These are phyloP conservation scores for Pseudochirops corinnae DNA, from an alignment of 2,797 vertebrate species.

Conservation along the genomic window DNA sequence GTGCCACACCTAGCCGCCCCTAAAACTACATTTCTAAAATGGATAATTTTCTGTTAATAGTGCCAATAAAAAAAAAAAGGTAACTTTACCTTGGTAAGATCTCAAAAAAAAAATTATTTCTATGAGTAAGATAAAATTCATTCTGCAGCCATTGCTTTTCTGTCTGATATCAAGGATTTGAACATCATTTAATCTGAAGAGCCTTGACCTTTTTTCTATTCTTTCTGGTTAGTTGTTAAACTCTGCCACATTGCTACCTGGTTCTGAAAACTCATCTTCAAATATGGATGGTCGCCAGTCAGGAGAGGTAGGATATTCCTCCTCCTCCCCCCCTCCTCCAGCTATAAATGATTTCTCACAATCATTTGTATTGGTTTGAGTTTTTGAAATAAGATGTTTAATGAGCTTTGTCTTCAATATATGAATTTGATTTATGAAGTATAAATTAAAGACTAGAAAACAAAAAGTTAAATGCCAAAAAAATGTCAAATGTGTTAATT, in stretches of 20 bases:
- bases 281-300: constrained; percentile 87
- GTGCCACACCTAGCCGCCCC: too few species aligned
- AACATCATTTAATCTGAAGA: not conserved
- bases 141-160: not conserved
- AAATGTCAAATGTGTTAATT: not conserved
- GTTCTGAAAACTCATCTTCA: constrained; percentile 85
- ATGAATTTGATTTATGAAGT: not conserved
- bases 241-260: constrained; percentile 86
- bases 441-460: not conserved
- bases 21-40: not conserved
- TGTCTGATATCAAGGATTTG: not conserved
- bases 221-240: constrained; percentile 88
- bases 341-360: not conserved
- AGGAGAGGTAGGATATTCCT: constrained; percentile 90
- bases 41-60: not conserved
- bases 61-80: not conserved
- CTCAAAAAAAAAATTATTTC: not conserved
- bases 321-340: not conserved
- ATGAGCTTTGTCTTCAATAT: not conserved
- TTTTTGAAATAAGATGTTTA: not conserved
- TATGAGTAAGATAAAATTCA: not conserved
- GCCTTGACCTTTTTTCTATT: not conserved
- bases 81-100: not conserved
- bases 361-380: not conserved
- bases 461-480: not conserved